Evolutionary conservation across 2,888 invertebrate species (phyloP).

Genomic region (Apotomis turbidana): DNA sequence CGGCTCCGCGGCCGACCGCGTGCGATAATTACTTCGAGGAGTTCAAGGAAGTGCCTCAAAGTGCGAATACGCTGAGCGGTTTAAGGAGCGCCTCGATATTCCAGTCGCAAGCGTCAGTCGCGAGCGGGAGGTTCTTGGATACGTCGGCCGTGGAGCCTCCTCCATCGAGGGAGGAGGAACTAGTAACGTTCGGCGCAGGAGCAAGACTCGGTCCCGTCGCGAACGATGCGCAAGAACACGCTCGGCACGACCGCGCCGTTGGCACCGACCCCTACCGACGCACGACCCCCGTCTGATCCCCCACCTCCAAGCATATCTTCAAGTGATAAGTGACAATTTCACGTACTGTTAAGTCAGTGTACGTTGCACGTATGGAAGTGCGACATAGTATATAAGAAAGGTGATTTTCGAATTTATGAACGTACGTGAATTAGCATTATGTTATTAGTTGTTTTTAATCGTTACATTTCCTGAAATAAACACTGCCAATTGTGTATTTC

Average conservation of each 20-base stretch:
- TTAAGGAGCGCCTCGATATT: slow-evolving; percentile 79
- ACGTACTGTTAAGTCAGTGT: slow-evolving; percentile 58
- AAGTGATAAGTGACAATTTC: slow-evolving; percentile 75
- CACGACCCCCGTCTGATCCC: slow-evolving; percentile 84
- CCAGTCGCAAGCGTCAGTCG: slow-evolving; percentile 83
- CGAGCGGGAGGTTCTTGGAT: slow-evolving; percentile 87
- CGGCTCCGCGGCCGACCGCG: slow-evolving; percentile 85
- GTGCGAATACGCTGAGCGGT: slow-evolving; percentile 78
- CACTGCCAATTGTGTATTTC: slow-evolving; percentile 78
- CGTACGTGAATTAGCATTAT: slow-evolving; percentile 67
- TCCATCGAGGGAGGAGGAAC: slow-evolving; percentile 86
- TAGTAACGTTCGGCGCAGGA: slow-evolving; percentile 88
- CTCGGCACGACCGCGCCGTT: slow-evolving; percentile 75
- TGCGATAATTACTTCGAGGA: slow-evolving; percentile 85
- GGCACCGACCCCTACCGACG: slow-evolving; percentile 83
- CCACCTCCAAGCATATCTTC: slow-evolving; percentile 76
- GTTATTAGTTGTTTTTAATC: slow-evolving; percentile 73
- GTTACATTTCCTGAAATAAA: slow-evolving; percentile 80
- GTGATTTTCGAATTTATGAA: slow-evolving; percentile 77
- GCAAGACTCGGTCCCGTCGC: slow-evolving; percentile 68
- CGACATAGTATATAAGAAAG: slow-evolving; percentile 37
- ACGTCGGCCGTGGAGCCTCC: slow-evolving; percentile 87
- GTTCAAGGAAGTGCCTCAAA: slow-evolving; percentile 81
- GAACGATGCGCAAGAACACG: slow-evolving; percentile 79
- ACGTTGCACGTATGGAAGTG: slow-evolving; percentile 31